Conservation (phyloP, 2,888 invertebrate genomes). For the Azorinus chamasolen region DNA sequence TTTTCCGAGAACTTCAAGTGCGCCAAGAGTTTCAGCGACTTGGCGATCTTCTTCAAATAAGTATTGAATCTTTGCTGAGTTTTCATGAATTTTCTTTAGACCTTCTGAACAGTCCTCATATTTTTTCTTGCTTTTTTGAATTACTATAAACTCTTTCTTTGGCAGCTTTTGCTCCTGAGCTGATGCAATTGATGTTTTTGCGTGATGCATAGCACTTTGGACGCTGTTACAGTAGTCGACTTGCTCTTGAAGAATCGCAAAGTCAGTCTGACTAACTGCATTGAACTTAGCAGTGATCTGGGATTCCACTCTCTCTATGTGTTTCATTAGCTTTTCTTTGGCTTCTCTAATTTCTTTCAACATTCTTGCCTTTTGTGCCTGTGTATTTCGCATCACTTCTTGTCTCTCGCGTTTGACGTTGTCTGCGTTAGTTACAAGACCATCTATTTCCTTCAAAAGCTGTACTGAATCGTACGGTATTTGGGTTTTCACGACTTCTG, state of each 20-base stretch:
- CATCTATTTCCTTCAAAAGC: constrained; percentile 58
- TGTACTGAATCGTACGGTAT: constrained; percentile 38
- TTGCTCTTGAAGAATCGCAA: constrained; percentile 58
- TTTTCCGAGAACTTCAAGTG: constrained; percentile 51
- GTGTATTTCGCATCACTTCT: constrained; percentile 53
- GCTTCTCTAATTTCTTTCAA: constrained; percentile 54
- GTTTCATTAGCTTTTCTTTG: constrained; percentile 52
- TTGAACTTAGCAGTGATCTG: constrained; percentile 57
- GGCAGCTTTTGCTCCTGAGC: constrained; percentile 53
- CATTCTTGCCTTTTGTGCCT: constrained; percentile 54
- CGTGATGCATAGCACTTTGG: constrained; percentile 59
- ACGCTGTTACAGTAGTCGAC: constrained; percentile 63
- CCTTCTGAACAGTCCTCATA: constrained; percentile 53
- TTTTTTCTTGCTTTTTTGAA: constrained; percentile 54
- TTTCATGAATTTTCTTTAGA: constrained; percentile 51
- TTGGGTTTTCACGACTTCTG: constrained; percentile 47
- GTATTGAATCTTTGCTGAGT: constrained; percentile 59
- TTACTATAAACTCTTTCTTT: constrained; percentile 56
- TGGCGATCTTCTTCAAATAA: constrained; percentile 57
- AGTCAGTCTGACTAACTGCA: constrained; percentile 55
- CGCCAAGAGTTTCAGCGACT: constrained; percentile 52
- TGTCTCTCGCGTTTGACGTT: constrained; percentile 53
- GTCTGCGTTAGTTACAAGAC: constrained; percentile 47
- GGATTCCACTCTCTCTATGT: constrained; percentile 60
- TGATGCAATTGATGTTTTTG: constrained; percentile 47